Conservation (phyloP, 2,797 vertebrate genomes). For the Thamnophis elegans region DNA sequence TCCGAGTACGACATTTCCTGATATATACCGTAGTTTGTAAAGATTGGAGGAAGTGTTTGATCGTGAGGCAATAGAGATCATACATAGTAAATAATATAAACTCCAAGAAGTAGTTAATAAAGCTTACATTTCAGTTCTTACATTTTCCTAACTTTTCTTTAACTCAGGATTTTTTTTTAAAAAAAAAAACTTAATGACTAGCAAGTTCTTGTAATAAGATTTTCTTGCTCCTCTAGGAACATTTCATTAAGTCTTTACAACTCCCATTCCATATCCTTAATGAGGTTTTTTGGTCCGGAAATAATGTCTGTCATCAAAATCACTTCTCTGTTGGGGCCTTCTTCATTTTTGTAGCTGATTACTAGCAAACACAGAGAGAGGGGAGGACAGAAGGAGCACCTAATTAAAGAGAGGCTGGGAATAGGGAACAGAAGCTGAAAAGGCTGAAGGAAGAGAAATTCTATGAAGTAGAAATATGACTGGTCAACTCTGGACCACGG, state of each 20-base stretch:
- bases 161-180: background rate
- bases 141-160: background rate
- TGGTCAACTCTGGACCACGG: constrained; percentile 29
- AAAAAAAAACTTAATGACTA: background rate
- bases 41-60: background rate
- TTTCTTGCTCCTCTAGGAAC: background rate
- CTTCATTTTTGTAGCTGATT: constrained; percentile 47
- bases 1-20: background rate
- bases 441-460: background rate
- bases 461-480: constrained; percentile 20
- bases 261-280: constrained; percentile 12
- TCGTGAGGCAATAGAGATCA: background rate
- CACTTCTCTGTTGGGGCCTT: constrained; percentile 29
- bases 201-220: constrained; percentile 13
- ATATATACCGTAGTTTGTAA: background rate
- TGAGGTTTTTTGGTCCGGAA: constrained; percentile 16
- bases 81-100: background rate
- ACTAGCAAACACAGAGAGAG: constrained; percentile 2
- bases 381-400: constrained; percentile 1
- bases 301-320: constrained; percentile 23
- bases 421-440: background rate
- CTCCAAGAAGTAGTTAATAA: background rate
- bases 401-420: constrained; percentile 9
- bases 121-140: background rate
- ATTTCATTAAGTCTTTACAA: constrained; percentile 47